These are phyloP conservation scores for Colius striatus DNA, from an alignment of 2,113 vertebrate genomes.

Conservation along the genomic window DNA sequence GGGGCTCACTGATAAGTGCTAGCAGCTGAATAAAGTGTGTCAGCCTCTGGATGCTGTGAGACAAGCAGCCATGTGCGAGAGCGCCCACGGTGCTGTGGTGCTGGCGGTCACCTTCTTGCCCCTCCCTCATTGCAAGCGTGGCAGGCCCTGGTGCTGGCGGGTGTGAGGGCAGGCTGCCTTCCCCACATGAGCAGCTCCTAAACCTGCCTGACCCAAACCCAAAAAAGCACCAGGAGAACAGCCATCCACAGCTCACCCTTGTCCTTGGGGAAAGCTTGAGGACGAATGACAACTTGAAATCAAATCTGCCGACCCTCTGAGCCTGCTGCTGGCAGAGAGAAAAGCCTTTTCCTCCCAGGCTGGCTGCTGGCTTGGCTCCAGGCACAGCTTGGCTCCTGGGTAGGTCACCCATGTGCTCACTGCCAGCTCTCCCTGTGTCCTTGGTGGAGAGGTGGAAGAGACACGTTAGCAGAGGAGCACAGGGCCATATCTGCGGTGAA, in stretches of 20 bases:
- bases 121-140: fast-evolving
- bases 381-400: slow-evolving; percentile 3
- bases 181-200: fast-evolving
- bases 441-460: slow-evolving; percentile 6
- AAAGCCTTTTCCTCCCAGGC: neutral
- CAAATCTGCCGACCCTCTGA: slow-evolving; percentile 8
- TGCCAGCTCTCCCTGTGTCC: neutral
- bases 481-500: neutral
- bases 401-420: slow-evolving; percentile 15
- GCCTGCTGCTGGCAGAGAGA: slow-evolving; percentile 13
- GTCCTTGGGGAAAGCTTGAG: neutral
- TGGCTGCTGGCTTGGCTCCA: slow-evolving; percentile 14
- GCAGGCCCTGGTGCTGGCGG: neutral
- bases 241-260: neutral
- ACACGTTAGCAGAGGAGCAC: neutral
- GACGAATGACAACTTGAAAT: neutral
- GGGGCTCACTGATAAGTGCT: neutral
- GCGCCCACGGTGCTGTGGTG: neutral
- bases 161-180: too few relatives aligned
- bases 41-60: neutral
- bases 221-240: neutral
- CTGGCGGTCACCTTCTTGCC: neutral
- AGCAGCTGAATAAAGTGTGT: neutral
- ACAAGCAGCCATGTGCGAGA: fast-evolving
- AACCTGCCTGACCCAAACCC: neutral